Conservation (phyloP, 2,113 vertebrate genomes). For the Neotoma lepida region DNA sequence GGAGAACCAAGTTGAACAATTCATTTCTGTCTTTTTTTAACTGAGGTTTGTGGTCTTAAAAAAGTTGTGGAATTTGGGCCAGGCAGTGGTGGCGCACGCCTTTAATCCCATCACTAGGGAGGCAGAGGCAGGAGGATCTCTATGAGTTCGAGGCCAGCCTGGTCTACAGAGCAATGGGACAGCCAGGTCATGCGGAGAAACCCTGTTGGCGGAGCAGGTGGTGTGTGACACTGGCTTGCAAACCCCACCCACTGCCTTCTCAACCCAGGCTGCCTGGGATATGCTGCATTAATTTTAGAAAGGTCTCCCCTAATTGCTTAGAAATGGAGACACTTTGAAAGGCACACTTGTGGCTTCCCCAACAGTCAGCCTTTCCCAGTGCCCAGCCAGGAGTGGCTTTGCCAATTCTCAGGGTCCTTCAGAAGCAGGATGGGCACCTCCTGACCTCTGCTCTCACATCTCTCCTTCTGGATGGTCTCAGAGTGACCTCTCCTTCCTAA, state of each 20-base stretch:
- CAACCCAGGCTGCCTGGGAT: rapidly evolving
- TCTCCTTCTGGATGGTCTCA: too few species aligned
- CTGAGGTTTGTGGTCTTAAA: background rate
- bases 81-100: background rate
- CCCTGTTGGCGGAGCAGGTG: background rate
- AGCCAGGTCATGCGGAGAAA: background rate
- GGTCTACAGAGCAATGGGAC: background rate
- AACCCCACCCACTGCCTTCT: background rate
- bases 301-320: background rate
- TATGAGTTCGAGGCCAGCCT: too few species aligned
- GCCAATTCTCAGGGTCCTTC: background rate
- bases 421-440: too few species aligned
- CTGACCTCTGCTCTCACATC: background rate
- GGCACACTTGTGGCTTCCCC: background rate
- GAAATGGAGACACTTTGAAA: background rate
- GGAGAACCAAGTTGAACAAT: background rate
- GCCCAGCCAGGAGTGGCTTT: background rate
- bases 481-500: background rate
- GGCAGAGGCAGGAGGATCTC: background rate
- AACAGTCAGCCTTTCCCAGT: background rate
- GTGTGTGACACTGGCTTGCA: background rate
- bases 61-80: background rate
- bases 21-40: background rate
- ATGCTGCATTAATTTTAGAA: background rate
- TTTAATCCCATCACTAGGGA: background rate